These are phyloP conservation scores for Epizoanthus scotinus DNA, from an alignment of 92 coral and sea anemone species.

Conservation along the genomic window DNA sequence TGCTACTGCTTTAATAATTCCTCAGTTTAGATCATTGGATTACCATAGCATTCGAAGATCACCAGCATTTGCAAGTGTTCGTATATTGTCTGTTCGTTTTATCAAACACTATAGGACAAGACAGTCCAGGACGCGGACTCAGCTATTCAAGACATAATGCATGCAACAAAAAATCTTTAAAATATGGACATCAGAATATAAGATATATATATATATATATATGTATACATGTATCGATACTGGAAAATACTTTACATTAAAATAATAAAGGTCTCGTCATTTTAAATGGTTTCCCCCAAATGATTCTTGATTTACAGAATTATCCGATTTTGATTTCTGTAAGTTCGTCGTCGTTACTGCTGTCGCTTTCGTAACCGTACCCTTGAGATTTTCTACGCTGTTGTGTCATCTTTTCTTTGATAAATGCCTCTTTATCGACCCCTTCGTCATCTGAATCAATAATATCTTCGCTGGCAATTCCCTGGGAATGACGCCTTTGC, in stretches of 20 bases:
- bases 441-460: constrained; percentile 9
- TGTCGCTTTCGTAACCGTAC: neutral
- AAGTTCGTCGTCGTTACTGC: neutral
- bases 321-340: neutral
- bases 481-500: constrained; percentile 20
- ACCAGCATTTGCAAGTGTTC: neutral
- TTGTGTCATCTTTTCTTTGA: neutral
- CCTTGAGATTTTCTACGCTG: constrained; percentile 12
- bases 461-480: neutral
- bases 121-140: no score
- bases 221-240: no score
- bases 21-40: neutral
- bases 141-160: no score
- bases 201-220: no score
- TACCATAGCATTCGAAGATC: neutral
- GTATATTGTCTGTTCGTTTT: constrained; percentile 28
- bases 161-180: no score
- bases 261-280: no score
- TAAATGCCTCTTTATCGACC: neutral
- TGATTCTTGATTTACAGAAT: neutral
- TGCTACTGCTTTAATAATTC: neutral
- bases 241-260: no score
- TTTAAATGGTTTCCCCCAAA: no score
- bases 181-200: no score
- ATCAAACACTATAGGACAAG: constrained; percentile 11